Evolutionary conservation across 2,797 vertebrate species (phyloP).

Genomic region (Lagodon rhomboides): DNA sequence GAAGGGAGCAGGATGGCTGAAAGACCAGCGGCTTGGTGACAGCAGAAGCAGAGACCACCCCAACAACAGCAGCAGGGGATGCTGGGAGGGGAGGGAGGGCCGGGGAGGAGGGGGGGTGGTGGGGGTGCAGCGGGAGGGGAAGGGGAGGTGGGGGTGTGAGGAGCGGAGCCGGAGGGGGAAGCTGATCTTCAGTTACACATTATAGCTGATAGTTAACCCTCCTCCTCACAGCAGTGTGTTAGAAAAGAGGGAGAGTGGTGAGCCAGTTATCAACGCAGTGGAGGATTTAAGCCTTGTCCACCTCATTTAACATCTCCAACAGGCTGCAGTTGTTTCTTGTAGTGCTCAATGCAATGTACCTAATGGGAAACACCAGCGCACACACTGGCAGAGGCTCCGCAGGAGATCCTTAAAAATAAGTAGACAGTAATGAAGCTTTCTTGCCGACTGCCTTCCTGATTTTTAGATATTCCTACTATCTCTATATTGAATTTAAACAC

Average conservation of each 20-base stretch:
- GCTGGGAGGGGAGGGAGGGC: slow-evolving; percentile 61
- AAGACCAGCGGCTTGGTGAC: slow-evolving; percentile 79
- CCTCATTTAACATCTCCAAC: slow-evolving; percentile 59
- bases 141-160: slow-evolving; percentile 2
- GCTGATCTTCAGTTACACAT: slow-evolving; percentile 65
- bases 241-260: slow-evolving; percentile 45
- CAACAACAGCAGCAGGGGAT: slow-evolving; percentile 87
- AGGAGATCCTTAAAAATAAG: slow-evolving; percentile 20
- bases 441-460: not conserved
- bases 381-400: not conserved
- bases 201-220: slow-evolving; percentile 67
- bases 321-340: slow-evolving; percentile 19
- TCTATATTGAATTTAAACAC: not conserved
- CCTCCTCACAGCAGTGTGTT: slow-evolving; percentile 58
- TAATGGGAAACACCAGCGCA: slow-evolving; percentile 34
- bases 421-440: not conserved
- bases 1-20: slow-evolving; percentile 59
- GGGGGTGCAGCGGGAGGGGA: not conserved
- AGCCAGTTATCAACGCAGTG: slow-evolving; percentile 55
- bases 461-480: not conserved
- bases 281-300: slow-evolving; percentile 66
- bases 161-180: slow-evolving; percentile 47
- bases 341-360: slow-evolving; percentile 31
- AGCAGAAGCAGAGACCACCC: slow-evolving; percentile 89
- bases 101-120: not conserved